phyloP scores from a whole-genome alignment of 2,888 invertebrate species.

The Drosophila siamana region DNA sequence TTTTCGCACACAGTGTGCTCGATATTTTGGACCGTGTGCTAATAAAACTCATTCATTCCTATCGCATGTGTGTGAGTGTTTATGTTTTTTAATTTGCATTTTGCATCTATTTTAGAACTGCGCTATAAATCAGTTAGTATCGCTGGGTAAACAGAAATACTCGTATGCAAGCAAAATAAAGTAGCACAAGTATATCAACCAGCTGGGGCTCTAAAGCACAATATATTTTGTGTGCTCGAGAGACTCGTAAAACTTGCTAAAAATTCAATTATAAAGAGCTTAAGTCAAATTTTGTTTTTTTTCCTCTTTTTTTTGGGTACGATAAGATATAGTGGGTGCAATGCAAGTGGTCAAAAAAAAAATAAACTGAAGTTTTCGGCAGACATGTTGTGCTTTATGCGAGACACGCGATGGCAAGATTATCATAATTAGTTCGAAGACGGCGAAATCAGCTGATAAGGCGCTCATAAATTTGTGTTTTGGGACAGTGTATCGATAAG shows the following conservation, averaged over 20 bases:
- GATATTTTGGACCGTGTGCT: slow-evolving; percentile 19
- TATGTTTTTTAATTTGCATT: slow-evolving; percentile 22
- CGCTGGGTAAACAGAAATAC: not conserved
- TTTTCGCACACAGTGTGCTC: slow-evolving; percentile 19
- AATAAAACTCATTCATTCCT: slow-evolving; percentile 10
- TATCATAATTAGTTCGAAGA: slow-evolving; percentile 7
- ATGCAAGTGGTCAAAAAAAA: not conserved
- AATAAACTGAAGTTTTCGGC: slow-evolving; percentile 18
- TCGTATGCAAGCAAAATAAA: too few relatives aligned
- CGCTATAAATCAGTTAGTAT: slow-evolving; percentile 30
- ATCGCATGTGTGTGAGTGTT: not conserved
- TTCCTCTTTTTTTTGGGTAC: too few relatives aligned
- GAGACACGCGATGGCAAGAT: not conserved
- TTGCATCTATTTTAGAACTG: slow-evolving; percentile 45
- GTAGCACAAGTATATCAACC: not conserved
- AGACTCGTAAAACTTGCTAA: not conserved
- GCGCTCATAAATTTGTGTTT: not conserved
- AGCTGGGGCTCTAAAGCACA: not conserved
- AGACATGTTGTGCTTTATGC: not conserved
- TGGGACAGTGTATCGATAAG: slow-evolving; percentile 23
- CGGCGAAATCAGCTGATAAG: slow-evolving; percentile 20
- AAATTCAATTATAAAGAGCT: slow-evolving; percentile 3
- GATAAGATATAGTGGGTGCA: slow-evolving; percentile 20
- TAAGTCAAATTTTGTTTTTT: not conserved
- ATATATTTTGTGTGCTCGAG: not conserved